phyloP scores from a whole-genome alignment of 2,113 vertebrate species.

The Cinclus mexicanus region DNA sequence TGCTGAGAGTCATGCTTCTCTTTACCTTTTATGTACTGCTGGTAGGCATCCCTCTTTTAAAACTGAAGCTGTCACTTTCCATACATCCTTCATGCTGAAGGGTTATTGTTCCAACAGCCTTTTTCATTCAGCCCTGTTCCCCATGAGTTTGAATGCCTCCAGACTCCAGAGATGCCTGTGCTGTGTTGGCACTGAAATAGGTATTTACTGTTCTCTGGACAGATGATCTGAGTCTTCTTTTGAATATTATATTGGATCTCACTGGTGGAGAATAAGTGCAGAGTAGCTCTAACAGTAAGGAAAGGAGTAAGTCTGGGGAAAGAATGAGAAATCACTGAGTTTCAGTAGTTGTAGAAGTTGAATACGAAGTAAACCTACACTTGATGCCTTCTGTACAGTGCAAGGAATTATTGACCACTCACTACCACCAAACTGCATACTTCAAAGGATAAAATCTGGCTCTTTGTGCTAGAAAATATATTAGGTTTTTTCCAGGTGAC shows the following conservation, averaged over 20 bases:
- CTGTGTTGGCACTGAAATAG: neutral
- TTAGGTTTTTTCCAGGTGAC: neutral
- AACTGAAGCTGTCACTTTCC: neutral
- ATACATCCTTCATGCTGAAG: neutral
- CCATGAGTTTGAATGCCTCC: neutral
- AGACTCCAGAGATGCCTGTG: neutral
- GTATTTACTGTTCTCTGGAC: neutral
- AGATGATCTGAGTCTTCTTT: neutral
- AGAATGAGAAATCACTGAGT: neutral
- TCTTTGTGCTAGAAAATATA: constrained; percentile 15
- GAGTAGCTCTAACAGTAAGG: neutral
- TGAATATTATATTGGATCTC: neutral
- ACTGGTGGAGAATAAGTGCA: neutral
- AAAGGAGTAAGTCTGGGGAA: neutral
- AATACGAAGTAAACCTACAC: neutral
- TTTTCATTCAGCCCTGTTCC: neutral
- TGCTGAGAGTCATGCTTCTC: neutral
- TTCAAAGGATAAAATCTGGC: neutral
- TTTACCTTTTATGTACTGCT: neutral
- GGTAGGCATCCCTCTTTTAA: neutral
- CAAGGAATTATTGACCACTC: neutral
- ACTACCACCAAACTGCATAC: neutral
- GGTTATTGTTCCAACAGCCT: neutral
- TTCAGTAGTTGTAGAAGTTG: neutral
- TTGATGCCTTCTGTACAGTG: neutral